Conservation (phyloP, 2,797 vertebrate species). For the Melanotaenia parkinsoni region DNA sequence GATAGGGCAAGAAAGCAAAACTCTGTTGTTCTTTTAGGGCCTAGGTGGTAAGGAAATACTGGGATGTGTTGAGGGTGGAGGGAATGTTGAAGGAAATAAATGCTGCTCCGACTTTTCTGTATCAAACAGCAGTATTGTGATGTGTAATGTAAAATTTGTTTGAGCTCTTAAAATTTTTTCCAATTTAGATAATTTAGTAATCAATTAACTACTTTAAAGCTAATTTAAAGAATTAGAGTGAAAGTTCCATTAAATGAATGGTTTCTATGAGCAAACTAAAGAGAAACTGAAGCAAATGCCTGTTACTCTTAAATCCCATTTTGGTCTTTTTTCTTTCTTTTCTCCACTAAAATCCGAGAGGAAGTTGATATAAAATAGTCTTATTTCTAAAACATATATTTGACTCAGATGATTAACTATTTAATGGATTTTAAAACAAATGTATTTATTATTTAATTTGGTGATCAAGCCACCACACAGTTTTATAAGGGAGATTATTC, state of each 20-base stretch:
- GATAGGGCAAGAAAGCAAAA: slow-evolving; percentile 78
- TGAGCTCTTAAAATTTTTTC: background rate
- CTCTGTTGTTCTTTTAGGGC: slow-evolving; percentile 63
- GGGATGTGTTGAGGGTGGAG: slow-evolving; percentile 8
- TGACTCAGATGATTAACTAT: too few species aligned
- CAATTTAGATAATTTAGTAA: background rate
- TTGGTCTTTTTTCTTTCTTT: too few species aligned
- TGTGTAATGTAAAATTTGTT: background rate
- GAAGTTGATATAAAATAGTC: too few species aligned
- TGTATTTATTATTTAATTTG: too few species aligned
- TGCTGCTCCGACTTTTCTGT: slow-evolving; percentile 43
- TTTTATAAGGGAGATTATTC: background rate
- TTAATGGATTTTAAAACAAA: too few species aligned
- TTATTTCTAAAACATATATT: too few species aligned
- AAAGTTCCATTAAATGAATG: slow-evolving; percentile 5
- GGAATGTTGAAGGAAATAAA: slow-evolving; percentile 72
- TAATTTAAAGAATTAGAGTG: background rate
- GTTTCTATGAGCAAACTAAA: background rate
- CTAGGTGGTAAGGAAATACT: slow-evolving; percentile 58
- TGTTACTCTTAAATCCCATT: too few species aligned
- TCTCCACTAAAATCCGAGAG: too few species aligned
- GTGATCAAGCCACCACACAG: too few species aligned
- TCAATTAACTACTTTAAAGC: background rate
- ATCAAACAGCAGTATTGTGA: background rate
- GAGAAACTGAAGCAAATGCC: background rate